Evolutionary conservation across 2,113 vertebrate genomes (phyloP).

Genomic region (Pedetes capensis): DNA sequence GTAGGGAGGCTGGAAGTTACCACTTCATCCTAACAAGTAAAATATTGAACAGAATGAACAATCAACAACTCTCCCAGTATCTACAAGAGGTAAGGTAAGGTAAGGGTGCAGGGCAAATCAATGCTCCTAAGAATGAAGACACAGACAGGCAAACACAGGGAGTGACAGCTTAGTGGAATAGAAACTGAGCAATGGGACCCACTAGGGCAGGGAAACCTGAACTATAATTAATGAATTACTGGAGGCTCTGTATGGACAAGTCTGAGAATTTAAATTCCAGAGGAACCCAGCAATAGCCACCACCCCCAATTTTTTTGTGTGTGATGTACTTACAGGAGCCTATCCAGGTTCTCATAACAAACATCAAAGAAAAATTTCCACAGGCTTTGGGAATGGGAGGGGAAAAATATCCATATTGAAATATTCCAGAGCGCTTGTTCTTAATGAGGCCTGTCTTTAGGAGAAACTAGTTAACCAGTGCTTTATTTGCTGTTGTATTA

Average conservation of each 20-base stretch:
- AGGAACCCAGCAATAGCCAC: no score
- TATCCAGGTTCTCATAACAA: background rate
- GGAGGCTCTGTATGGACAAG: background rate
- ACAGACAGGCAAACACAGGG: background rate
- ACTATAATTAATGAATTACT: background rate
- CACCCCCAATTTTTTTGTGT: background rate
- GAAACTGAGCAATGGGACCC: background rate
- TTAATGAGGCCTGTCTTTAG: background rate
- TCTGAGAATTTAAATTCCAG: background rate
- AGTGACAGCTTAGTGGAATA: background rate
- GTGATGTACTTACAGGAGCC: background rate
- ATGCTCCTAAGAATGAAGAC: background rate
- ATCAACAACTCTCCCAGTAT: background rate
- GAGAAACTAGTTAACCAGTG: background rate
- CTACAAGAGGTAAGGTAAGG: background rate
- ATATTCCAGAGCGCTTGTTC: background rate
- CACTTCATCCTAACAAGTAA: background rate
- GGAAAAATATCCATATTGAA: background rate
- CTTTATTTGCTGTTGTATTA: no score
- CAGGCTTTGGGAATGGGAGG: no score
- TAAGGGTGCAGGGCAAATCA: background rate
- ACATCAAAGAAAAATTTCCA: no score
- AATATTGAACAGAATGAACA: background rate
- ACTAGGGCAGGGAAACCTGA: background rate
- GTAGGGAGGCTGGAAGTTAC: background rate